Conservation (phyloP, 2,888 invertebrate species). For the Fissipunctia ypsillon region DNA sequence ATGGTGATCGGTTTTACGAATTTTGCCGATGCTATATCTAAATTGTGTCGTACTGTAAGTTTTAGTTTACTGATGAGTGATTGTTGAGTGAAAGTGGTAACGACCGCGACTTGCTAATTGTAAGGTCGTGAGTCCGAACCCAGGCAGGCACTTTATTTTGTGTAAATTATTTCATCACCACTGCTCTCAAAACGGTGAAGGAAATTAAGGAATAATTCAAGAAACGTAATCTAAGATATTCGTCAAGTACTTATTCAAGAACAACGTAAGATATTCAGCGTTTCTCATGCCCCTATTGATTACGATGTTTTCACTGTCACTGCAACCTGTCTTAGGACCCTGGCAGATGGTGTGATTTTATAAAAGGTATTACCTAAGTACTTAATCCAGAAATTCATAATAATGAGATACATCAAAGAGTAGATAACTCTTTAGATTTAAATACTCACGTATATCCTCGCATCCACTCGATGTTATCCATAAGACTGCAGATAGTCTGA, state of each 20-base stretch:
- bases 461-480: constrained; percentile 91
- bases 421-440: constrained; percentile 11
- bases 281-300: background rate
- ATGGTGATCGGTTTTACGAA: too few species aligned
- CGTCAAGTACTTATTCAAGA: background rate
- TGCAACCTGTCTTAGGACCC: background rate
- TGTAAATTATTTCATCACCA: too few species aligned
- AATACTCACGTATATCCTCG: constrained; percentile 86
- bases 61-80: background rate
- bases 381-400: background rate
- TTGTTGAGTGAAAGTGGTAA: too few species aligned
- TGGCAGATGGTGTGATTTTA: background rate
- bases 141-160: too few species aligned
- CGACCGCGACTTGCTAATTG: too few species aligned
- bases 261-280: background rate
- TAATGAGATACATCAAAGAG: too few species aligned
- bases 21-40: too few species aligned
- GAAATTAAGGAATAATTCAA: too few species aligned
- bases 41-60: too few species aligned
- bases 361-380: background rate
- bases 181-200: too few species aligned
- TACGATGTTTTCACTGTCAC: background rate
- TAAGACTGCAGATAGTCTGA: constrained; percentile 88
- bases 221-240: background rate
- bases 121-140: too few species aligned